phyloP scores from a whole-genome alignment of 2,797 vertebrate genomes.

The Argyrosomus regius region DNA sequence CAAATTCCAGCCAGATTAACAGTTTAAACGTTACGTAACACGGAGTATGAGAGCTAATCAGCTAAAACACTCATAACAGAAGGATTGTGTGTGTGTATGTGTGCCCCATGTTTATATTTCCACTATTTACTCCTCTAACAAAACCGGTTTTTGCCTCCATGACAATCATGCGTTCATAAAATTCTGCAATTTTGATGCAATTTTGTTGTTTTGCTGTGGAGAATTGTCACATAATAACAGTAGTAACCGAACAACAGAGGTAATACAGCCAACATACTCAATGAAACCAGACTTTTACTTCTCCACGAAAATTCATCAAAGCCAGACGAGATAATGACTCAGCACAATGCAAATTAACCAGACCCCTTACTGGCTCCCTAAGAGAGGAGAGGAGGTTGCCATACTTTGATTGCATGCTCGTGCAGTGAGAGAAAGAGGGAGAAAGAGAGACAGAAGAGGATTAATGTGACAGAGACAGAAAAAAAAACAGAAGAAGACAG shows the following conservation, averaged over 20 bases:
- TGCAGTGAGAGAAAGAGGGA: conserved; percentile 24
- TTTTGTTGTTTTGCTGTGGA: not conserved
- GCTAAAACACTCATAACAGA: conserved; percentile 44
- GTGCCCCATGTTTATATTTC: conserved; percentile 16
- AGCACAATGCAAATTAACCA: conserved; percentile 14
- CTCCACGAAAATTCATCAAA: not conserved
- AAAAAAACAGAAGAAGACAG: not conserved
- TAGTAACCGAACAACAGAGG: not conserved
- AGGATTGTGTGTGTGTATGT: conserved; percentile 12
- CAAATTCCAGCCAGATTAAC: conserved; percentile 58
- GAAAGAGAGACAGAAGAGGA: not conserved
- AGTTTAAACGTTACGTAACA: conserved; percentile 59
- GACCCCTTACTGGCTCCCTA: conserved; percentile 14
- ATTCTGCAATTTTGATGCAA: not conserved
- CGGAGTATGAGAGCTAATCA: conserved; percentile 47
- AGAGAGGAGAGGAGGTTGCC: conserved; percentile 50
- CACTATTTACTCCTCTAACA: not conserved
- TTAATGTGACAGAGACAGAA: conserved; percentile 6
- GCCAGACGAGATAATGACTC: not conserved
- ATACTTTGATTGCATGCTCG: conserved; percentile 54
- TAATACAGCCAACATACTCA: not conserved
- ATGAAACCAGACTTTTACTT: not conserved
- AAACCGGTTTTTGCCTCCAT: not conserved
- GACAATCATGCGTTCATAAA: not conserved
- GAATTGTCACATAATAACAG: conserved; percentile 2